These are phyloP conservation scores for Chauna torquata DNA, from an alignment of 2,113 vertebrate species.

Conservation along the genomic window DNA sequence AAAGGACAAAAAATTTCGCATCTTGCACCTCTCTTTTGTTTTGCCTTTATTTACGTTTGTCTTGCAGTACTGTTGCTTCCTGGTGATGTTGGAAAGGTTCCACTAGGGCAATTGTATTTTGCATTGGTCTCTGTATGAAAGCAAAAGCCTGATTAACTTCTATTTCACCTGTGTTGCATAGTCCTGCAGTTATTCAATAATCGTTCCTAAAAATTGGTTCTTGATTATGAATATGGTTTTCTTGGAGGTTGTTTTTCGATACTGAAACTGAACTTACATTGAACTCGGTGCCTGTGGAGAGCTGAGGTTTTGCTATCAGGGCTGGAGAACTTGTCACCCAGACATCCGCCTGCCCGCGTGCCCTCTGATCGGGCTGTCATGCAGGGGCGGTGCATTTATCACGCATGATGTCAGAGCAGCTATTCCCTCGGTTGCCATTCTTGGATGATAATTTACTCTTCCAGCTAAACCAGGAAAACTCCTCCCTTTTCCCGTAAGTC, in stretches of 20 bases:
- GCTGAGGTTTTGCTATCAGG: not conserved
- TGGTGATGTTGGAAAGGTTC: not conserved
- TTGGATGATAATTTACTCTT: not conserved
- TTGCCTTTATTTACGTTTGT: not conserved
- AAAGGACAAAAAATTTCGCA: not conserved
- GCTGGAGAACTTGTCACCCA: rapidly evolving
- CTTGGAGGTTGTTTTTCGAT: not conserved
- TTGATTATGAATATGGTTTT: not conserved
- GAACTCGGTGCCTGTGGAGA: not conserved
- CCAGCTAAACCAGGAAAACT: conserved; percentile 8
- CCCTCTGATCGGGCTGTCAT: not conserved
- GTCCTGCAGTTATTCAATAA: not conserved
- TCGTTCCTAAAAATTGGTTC: not conserved
- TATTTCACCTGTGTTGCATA: not conserved
- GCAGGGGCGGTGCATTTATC: not conserved
- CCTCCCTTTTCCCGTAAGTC: not conserved
- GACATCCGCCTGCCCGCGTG: not conserved
- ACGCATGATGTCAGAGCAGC: not conserved
- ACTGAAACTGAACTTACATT: not conserved
- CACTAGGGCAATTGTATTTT: not conserved
- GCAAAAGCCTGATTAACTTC: not conserved
- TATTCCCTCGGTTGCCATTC: not conserved
- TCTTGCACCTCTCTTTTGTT: not conserved
- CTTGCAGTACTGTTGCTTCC: not conserved
- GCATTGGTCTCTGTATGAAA: not conserved